Percentiles rank a stretch among this genome's conserved stretches.
Evolutionary conservation across 1,140 invertebrate species (phyloP).

Genomic region (Drosophila bipectinata): DNA sequence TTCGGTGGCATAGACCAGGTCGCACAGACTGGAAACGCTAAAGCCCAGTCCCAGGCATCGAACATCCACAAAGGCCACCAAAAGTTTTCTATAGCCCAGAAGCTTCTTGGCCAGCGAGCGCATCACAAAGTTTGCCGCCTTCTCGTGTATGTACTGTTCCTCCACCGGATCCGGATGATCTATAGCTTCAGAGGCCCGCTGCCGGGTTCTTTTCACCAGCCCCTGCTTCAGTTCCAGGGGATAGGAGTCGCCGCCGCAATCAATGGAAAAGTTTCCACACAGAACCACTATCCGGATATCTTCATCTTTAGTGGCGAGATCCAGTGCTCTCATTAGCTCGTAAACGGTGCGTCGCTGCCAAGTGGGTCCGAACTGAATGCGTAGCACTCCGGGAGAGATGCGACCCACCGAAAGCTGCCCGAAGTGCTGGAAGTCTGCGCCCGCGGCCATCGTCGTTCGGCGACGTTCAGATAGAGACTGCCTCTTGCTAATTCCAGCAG

Average conservation of each 20-base stretch:
- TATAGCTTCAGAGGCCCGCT: background rate
- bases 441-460: background rate
- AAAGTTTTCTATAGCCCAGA: constrained; percentile 94
- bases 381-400: constrained; percentile 52
- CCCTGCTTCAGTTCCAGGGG: constrained; percentile 29
- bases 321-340: constrained; percentile 62
- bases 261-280: constrained; percentile 89
- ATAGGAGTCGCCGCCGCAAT: constrained; percentile 88
- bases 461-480: constrained; percentile 21
- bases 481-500: background rate
- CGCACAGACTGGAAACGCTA: constrained; percentile 93
- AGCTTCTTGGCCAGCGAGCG: constrained; percentile 90
- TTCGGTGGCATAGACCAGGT: constrained; percentile 94
- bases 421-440: constrained; percentile 37
- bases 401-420: constrained; percentile 56
- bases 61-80: constrained; percentile 96
- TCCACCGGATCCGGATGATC: constrained; percentile 11
- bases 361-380: constrained; percentile 90
- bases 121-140: constrained; percentile 71
- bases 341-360: constrained; percentile 83
- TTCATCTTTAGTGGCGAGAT: constrained; percentile 48
- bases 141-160: constrained; percentile 51
- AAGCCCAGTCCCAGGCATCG: constrained; percentile 96
- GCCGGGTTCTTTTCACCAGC: constrained; percentile 7
- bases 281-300: constrained; percentile 56